Base-by-base conservation (phyloP, 2,888 invertebrate genomes). In the Campaea margaritaria region DNA sequence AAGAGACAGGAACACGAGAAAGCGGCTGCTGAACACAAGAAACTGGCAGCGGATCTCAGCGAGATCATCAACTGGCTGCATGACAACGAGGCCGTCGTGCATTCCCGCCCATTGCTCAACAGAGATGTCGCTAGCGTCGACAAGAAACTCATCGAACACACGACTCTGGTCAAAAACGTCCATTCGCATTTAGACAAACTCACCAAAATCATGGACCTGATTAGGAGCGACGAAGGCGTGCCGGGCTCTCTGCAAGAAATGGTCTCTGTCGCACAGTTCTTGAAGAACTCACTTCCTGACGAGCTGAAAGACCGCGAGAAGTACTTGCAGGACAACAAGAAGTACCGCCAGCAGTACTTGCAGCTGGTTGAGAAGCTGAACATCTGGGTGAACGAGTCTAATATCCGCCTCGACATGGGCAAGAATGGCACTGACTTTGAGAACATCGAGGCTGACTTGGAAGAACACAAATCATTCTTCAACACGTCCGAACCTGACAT, bases 351-450 rank as follows among this genome's bases (percentile, higher is more conserved):
- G 66, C 95, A 96, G 70, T 97, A 97, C 79, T 94, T 95, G 68
- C 93, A 94, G 49, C 90, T 96, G 5, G 96, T 96, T 0, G 95
- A 96, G 46, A 96, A 96, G 82, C 93, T 98, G 7, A 95, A 95
- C 73, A 94, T 94, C 52, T 97, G 98, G 97, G 95, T 97, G 0
- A 95, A 95, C 74, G 96, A 97, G 77, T 97, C 97, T 0, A 96
- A 96, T 70, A 94, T 95, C 48, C 94, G 96, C 43, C 84, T 98
- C 16, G 94, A 95, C 64, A 95, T 96, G 76, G 95, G 96, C 65
- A 96, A 96, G 75, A 96, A 96, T 66, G 98, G 98, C 12, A 95
- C 98, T 7, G 97, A 98, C 82, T 98, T 97, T 77, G 96, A 96
- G 72, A 97, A 97, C 69, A 95, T 98, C 9, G 93, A 95, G 47